Evolutionary conservation across 2,797 vertebrate genomes (phyloP).

Genomic region (Labeo calbasu): DNA sequence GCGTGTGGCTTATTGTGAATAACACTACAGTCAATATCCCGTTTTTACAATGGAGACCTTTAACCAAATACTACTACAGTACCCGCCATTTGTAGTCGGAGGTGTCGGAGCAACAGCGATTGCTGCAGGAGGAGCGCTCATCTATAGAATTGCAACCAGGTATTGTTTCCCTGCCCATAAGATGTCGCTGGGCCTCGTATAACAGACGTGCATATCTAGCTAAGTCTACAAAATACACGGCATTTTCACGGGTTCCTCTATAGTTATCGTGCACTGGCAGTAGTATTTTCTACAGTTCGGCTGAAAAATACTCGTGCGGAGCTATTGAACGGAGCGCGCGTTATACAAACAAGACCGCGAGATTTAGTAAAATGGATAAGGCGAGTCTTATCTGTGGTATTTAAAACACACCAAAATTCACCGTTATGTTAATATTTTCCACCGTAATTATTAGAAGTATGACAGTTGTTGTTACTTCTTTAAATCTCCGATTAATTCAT

Average conservation of each 20-base stretch:
- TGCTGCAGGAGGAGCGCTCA: slow-evolving; percentile 81
- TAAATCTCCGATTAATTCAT: not conserved
- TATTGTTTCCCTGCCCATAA: slow-evolving; percentile 61
- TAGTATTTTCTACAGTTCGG: not conserved
- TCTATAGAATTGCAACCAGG: slow-evolving; percentile 87
- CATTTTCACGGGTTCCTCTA: not conserved
- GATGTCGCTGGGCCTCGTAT: slow-evolving; percentile 21
- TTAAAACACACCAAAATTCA: not conserved
- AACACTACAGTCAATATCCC: not conserved
- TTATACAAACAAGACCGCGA: not conserved
- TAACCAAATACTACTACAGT: slow-evolving; percentile 75
- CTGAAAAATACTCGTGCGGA: not conserved
- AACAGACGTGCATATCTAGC: not conserved
- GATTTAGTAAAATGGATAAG: not conserved
- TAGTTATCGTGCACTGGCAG: not conserved
- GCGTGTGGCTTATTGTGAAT: not conserved
- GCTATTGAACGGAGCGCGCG: not conserved
- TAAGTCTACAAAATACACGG: too few species aligned
- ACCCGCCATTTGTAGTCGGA: slow-evolving; percentile 81
- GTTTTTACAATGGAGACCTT: slow-evolving; percentile 78
- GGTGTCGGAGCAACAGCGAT: slow-evolving; percentile 85
- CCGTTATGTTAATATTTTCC: not conserved
- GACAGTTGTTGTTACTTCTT: not conserved
- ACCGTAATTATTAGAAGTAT: not conserved
- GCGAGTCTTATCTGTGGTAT: not conserved